Evolutionary conservation across 2,797 vertebrate species (phyloP).

Genomic region (Eulemur coronatus): DNA sequence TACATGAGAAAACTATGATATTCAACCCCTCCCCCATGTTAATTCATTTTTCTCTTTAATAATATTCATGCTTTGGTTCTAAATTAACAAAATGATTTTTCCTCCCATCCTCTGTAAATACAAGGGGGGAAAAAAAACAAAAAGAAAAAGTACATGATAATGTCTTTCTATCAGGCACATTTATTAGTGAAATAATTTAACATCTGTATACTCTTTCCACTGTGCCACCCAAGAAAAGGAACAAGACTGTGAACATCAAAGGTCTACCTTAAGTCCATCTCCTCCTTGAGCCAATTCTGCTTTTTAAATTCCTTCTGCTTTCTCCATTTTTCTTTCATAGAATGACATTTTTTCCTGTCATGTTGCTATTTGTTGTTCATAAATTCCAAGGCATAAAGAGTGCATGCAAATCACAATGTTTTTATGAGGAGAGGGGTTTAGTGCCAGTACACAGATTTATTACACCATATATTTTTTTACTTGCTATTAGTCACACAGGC

Average conservation of each 20-base stretch:
- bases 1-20: neutral
- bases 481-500: slow-evolving; percentile 68
- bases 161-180: neutral
- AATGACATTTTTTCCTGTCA: slow-evolving; percentile 53
- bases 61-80: neutral
- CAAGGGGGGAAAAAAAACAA: neutral
- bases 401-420: slow-evolving; percentile 73
- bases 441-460: slow-evolving; percentile 72
- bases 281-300: neutral
- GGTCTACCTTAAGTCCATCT: neutral
- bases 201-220: neutral
- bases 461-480: slow-evolving; percentile 45
- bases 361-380: slow-evolving; percentile 65
- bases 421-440: slow-evolving; percentile 69
- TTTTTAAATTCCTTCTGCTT: slow-evolving; percentile 21
- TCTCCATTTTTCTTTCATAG: slow-evolving; percentile 38
- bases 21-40: neutral
- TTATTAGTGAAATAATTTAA: neutral
- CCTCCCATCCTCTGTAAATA: neutral
- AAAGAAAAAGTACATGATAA: neutral
- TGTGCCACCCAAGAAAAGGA: neutral
- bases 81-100: neutral
- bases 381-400: slow-evolving; percentile 68
- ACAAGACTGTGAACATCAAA: neutral
- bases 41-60: neutral